These are phyloP conservation scores for Hyposoter dolosus DNA, from an alignment of 2,888 invertebrate genomes.

Conservation along the genomic window DNA sequence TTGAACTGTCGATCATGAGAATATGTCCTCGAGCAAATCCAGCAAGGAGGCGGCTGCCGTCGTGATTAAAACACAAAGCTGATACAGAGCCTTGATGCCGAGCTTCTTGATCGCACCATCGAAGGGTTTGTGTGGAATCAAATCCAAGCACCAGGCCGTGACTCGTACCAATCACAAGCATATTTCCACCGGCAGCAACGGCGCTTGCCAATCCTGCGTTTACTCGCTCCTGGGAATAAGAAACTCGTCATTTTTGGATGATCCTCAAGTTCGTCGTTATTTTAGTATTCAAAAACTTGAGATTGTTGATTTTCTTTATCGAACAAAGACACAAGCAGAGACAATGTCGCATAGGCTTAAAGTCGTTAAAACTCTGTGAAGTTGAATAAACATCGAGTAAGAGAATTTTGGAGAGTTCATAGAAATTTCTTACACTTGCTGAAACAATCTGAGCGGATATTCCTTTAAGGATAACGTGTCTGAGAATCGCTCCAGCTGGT, in stretches of 20 bases:
- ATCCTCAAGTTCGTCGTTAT: background rate
- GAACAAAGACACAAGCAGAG: background rate
- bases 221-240: conserved; percentile 90
- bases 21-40: conserved; percentile 93
- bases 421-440: conserved; percentile 89
- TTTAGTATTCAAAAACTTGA: background rate
- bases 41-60: conserved; percentile 93
- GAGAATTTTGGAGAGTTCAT: background rate
- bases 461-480: conserved; percentile 93
- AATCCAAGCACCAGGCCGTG: conserved; percentile 96
- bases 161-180: conserved; percentile 96
- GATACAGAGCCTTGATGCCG: conserved; percentile 92
- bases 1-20: conserved; percentile 94
- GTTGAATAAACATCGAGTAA: background rate
- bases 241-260: background rate
- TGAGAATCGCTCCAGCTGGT: conserved; percentile 88
- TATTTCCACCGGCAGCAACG: conserved; percentile 90
- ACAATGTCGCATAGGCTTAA: background rate
- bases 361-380: too few relatives aligned
- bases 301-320: background rate
- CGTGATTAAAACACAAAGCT: conserved; percentile 94
- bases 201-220: conserved; percentile 96
- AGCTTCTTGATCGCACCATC: conserved; percentile 94
- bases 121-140: conserved; percentile 93
- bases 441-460: conserved; percentile 95